Evolutionary conservation across 1,140 invertebrate species (phyloP).

Genomic region (Drosophila baimaii): DNA sequence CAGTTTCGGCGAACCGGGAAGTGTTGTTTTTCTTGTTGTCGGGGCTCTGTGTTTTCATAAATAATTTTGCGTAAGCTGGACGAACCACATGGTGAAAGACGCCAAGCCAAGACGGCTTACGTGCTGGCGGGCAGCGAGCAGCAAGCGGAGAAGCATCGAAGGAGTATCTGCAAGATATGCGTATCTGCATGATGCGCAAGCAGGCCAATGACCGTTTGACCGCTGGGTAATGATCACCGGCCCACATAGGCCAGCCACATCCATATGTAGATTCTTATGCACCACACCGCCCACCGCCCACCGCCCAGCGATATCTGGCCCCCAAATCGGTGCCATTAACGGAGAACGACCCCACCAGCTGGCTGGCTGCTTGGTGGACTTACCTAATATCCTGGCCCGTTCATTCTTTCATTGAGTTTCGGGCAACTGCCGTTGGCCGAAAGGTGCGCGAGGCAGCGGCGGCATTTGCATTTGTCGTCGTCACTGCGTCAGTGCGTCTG

Average conservation of each 20-base stretch:
- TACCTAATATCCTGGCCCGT: slow-evolving; percentile 68
- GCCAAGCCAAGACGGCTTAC: slow-evolving; percentile 64
- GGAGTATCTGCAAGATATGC: slow-evolving; percentile 53
- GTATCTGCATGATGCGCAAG: slow-evolving; percentile 45
- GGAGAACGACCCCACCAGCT: slow-evolving; percentile 25
- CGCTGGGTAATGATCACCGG: slow-evolving; percentile 72
- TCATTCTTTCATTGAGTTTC: slow-evolving; percentile 64
- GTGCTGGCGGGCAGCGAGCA: slow-evolving; percentile 52
- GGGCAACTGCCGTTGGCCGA: slow-evolving; percentile 55
- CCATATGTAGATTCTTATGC: slow-evolving; percentile 51
- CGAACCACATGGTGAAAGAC: slow-evolving; percentile 72
- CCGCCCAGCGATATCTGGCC: neutral
- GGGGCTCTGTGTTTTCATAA: slow-evolving; percentile 71
- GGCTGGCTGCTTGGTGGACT: slow-evolving; percentile 10
- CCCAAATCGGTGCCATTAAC: slow-evolving; percentile 66
- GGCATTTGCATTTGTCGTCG: slow-evolving; percentile 63
- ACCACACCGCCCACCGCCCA: slow-evolving; percentile 3
- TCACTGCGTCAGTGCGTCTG: slow-evolving; percentile 53
- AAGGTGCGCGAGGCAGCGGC: slow-evolving; percentile 11
- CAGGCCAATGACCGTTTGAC: slow-evolving; percentile 83
- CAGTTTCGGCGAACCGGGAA: neutral
- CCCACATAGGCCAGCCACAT: slow-evolving; percentile 42
- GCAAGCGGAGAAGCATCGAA: slow-evolving; percentile 29
- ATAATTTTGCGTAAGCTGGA: slow-evolving; percentile 80
- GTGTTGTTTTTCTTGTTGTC: slow-evolving; percentile 29